These are phyloP conservation scores for Grantiella picta DNA, from an alignment of 2,113 vertebrate species.

Conservation along the genomic window DNA sequence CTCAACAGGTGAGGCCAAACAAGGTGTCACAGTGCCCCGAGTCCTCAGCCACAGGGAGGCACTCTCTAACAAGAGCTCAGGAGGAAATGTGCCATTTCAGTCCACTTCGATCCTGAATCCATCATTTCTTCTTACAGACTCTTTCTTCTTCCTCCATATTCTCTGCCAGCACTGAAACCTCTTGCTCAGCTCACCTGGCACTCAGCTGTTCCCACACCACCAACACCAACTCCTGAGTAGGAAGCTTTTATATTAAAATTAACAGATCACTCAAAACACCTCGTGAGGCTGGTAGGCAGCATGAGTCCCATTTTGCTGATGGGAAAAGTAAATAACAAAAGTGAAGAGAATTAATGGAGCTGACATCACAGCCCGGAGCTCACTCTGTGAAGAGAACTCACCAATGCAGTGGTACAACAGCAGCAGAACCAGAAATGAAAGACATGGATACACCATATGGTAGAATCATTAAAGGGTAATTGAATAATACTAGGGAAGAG, in stretches of 20 bases:
- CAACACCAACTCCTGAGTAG: background rate
- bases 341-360: background rate
- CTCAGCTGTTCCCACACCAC: background rate
- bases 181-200: background rate
- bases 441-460: background rate
- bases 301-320: background rate
- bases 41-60: conserved; percentile 34
- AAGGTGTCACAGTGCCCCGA: background rate
- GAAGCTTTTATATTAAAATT: background rate
- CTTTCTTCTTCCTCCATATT: background rate
- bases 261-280: background rate
- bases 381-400: background rate
- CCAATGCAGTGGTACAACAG: background rate
- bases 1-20: background rate
- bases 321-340: background rate
- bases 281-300: background rate
- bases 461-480: background rate
- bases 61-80: background rate
- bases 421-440: background rate
- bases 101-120: rapidly evolving
- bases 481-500: background rate
- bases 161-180: background rate
- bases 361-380: background rate
- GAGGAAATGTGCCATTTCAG: rapidly evolving
- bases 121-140: background rate